Percentiles rank a stretch among this genome's conserved stretches.
These are phyloP conservation scores for Ctenodactylus gundi DNA, from an alignment of 2,113 vertebrate species.

Conservation along the genomic window DNA sequence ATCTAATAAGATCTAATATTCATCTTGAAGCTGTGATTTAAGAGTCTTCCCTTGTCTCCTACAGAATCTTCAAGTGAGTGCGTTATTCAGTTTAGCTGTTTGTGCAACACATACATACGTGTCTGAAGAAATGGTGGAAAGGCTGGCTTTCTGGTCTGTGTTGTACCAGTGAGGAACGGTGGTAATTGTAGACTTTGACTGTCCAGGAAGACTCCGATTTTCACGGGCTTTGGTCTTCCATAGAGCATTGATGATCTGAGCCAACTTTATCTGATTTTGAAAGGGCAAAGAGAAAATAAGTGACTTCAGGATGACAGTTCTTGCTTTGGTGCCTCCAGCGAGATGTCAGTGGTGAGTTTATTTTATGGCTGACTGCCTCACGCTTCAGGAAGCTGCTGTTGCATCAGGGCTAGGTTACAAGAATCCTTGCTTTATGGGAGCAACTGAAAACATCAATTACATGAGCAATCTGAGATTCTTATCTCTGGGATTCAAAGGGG, in stretches of 20 bases:
- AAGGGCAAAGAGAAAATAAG: neutral
- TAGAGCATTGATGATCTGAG: neutral
- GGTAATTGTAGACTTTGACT: neutral
- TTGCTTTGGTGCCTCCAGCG: conserved; percentile 26
- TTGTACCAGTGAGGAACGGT: neutral
- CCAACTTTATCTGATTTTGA: neutral
- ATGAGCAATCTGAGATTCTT: conserved; percentile 30
- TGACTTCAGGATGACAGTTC: neutral
- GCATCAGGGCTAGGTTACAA: neutral
- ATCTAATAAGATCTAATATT: neutral
- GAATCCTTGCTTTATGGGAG: conserved; percentile 13
- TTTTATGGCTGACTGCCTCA: conserved; percentile 16
- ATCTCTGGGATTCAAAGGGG: neutral
- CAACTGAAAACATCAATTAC: neutral
- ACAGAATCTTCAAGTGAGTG: neutral
- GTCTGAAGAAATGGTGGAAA: neutral
- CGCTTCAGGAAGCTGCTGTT: neutral
- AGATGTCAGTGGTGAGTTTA: neutral
- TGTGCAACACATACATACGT: neutral
- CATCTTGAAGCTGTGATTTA: neutral
- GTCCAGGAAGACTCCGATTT: neutral
- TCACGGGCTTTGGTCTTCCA: neutral
- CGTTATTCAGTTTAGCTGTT: neutral
- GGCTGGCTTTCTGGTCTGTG: neutral
- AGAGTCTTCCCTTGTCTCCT: neutral